Base-by-base conservation (phyloP, 2,797 vertebrate genomes). In the Lutra lutra region DNA sequence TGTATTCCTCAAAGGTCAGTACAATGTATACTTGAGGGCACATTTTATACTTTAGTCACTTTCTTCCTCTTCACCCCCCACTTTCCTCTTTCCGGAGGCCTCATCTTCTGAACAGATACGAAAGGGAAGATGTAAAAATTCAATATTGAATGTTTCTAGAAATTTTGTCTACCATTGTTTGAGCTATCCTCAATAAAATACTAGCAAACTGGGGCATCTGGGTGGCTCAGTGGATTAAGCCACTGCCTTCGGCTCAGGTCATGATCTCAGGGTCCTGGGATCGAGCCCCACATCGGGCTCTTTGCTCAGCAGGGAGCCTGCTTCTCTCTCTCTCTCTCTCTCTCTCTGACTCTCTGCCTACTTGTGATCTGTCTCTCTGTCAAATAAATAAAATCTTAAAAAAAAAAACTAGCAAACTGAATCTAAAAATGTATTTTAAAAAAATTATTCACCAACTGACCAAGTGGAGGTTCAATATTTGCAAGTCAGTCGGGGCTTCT, bases 61-160 rank as follows among this genome's bases (percentile, higher is more conserved):
- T 38, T 89, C 86, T 78, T 94, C 73, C 77, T 94, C 92, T 94
- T 89, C 38, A 51, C 70, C 0, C 40, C 29, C 88, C 38, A 62
- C 84, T 86, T 82, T 91, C 27, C 29, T 93, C 40, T 95, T 92
- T 91, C 94, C 32, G 64, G 79, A 93, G 75, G 13, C 43, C 51
- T 86, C 83, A 27, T 56, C 54, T 82, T 48, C 97, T 97, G 35
- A 75, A 95, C 25, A 92, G 40, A 91, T 35, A 82, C 0, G 3
- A 92, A 51, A 96, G 56, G 20, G 0, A n/a, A 79, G 29, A 83
- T 46, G 25, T 79, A 89, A 82, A 82, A 94, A 86, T 62, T 86
- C 68, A 43, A 9, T 75, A 29, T 9, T 27, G 58, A 27, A 35
- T 2, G 2, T 91, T 86, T 79, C 86, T 80, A 38, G 35, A 27